Conservation (phyloP, 2,797 vertebrate genomes). For the Holocentrus rufus region DNA sequence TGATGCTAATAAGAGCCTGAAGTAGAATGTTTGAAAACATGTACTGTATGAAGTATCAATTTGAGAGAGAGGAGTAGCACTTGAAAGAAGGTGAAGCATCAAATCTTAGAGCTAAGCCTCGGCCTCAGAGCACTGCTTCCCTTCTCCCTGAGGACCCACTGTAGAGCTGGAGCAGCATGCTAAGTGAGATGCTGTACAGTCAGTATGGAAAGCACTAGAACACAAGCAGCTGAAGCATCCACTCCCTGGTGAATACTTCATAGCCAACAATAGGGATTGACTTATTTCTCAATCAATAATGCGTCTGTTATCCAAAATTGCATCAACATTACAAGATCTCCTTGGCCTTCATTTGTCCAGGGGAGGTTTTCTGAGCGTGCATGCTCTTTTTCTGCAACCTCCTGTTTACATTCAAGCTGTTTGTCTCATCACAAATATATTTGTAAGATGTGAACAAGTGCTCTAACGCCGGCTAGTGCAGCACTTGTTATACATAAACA, state of each 20-base stretch:
- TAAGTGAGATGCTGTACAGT: slow-evolving; percentile 46
- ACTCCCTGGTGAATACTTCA: slow-evolving; percentile 16
- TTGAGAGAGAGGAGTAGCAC: slow-evolving; percentile 1
- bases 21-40: slow-evolving; percentile 33
- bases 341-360: neutral
- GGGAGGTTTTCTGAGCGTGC: neutral
- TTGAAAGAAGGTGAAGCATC: slow-evolving; percentile 50
- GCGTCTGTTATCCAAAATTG: neutral
- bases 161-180: slow-evolving; percentile 46
- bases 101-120: slow-evolving; percentile 57
- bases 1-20: slow-evolving; percentile 29
- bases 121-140: slow-evolving; percentile 44
- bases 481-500: slow-evolving; percentile 40
- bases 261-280: slow-evolving; percentile 22
- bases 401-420: neutral
- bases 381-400: neutral
- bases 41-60: slow-evolving; percentile 36
- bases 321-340: neutral
- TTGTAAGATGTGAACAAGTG: slow-evolving; percentile 14
- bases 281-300: slow-evolving; percentile 20
- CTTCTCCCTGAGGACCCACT: slow-evolving; percentile 37
- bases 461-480: slow-evolving; percentile 15
- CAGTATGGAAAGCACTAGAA: slow-evolving; percentile 47
- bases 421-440: slow-evolving; percentile 15
- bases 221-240: slow-evolving; percentile 18